phyloP scores from a whole-genome alignment of 2,797 vertebrate genomes.

The Rhinatrema bivittatum region DNA sequence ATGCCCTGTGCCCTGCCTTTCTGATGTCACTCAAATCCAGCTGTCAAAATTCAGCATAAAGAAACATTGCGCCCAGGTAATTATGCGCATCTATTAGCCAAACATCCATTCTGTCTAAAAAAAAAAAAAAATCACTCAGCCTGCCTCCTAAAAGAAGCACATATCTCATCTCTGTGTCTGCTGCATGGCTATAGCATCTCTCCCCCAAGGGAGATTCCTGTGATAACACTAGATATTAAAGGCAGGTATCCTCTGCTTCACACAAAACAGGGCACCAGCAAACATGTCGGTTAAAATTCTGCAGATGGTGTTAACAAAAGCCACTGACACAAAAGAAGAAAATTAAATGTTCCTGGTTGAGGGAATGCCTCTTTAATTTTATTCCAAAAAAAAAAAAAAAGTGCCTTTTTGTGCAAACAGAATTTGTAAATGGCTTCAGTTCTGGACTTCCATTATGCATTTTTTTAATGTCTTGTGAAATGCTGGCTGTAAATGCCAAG shows the following conservation, averaged over 20 bases:
- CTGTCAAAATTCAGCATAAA: constrained; percentile 38
- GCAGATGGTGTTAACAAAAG: constrained; percentile 30
- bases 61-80: constrained; percentile 23
- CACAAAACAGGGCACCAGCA: constrained; percentile 25
- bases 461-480: constrained; percentile 38
- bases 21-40: constrained; percentile 27
- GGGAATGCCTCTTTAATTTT: too few species aligned
- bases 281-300: constrained; percentile 26
- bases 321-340: constrained; percentile 12
- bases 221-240: constrained; percentile 23
- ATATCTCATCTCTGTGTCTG: constrained; percentile 18
- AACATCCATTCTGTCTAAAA: constrained; percentile 27
- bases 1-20: constrained; percentile 1
- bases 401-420: constrained; percentile 8
- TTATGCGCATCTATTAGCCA: constrained; percentile 37
- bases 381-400: too few species aligned
- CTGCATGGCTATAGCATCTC: constrained; percentile 5
- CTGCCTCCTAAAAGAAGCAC: constrained; percentile 23
- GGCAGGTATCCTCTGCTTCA: constrained; percentile 25
- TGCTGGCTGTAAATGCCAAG: constrained; percentile 18
- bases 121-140: constrained; percentile 27
- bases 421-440: constrained; percentile 1
- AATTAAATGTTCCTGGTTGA: constrained; percentile 13
- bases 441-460: constrained; percentile 14
- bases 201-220: constrained; percentile 28